Base-by-base conservation (phyloP, 2,888 invertebrate genomes). In the Ectobius pallidus region DNA sequence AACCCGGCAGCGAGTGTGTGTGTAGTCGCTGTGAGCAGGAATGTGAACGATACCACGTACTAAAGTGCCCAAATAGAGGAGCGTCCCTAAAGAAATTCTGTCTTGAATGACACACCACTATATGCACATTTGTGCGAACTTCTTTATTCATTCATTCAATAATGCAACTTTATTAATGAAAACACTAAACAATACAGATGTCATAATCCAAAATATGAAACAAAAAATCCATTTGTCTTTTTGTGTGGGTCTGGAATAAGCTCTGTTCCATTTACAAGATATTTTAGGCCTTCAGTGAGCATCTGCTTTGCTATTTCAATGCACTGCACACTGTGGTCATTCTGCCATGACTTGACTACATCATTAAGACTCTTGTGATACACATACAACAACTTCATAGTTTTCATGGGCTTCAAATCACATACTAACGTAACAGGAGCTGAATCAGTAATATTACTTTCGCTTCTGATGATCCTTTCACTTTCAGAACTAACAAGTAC, bases 361-460 rank as follows among this genome's bases (percentile, higher is more conserved):
- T 84, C 83, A 32, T 84, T 85, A 76, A 49, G 52, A 25, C 83
- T 76, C 22, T 81, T 80, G 70, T 87, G 85, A 73, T 86, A 84
- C 80, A 84, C 86, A 80, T 86, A 90, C 74, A 90, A 80, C 74
- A 89, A 83, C 81, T 89, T 89, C 0, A 86, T 86, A 16, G 88
- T 84, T 73, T 83, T 83, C 77, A 82, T 83, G 0, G 86, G 84
- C 65, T 84, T 82, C n/a, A 86, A 77, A 58, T 63, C 27, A 25
- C 34, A 69, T 18, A 71, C 39, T 39, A 68, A 4, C 11, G 11
- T 39, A n/a, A 25, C 14, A 32, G 2, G 27, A 9, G 30, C 6
- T 30, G n/a, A 32, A 16, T 58, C 16, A 14, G 3, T n/a, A 14
- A 4, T 25, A 63, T 42, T 22, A 3, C 18, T 14, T 39, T 34